These are phyloP conservation scores for Drosophila seguyi DNA, from an alignment of 1,140 invertebrate species.

Conservation along the genomic window DNA sequence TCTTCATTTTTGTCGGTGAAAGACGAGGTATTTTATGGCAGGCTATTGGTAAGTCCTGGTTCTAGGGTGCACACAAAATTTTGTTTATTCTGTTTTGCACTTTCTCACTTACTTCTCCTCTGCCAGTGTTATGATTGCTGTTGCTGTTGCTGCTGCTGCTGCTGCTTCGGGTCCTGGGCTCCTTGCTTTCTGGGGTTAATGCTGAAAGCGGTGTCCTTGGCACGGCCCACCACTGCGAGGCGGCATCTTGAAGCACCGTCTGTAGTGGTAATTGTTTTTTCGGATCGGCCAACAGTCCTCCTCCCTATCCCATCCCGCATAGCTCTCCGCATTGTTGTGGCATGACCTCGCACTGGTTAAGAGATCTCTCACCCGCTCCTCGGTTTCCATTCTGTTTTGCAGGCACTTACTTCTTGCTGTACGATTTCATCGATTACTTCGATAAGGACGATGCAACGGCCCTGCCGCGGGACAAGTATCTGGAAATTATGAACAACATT, in stretches of 20 bases:
- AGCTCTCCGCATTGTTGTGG: constrained; percentile 37
- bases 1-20: no score
- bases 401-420: constrained; percentile 96
- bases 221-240: constrained; percentile 70
- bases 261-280: constrained; percentile 78
- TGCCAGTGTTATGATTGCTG: constrained; percentile 20
- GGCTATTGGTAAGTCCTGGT: not conserved
- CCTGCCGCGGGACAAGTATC: constrained; percentile 92
- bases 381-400: constrained; percentile 72
- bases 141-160: constrained; percentile 27
- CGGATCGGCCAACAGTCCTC: constrained; percentile 41
- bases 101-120: constrained; percentile 47
- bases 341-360: constrained; percentile 43
- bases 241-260: constrained; percentile 53
- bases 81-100: constrained; percentile 75
- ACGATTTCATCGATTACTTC: constrained; percentile 96
- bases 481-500: constrained; percentile 94
- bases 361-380: constrained; percentile 9
- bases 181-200: constrained; percentile 60
- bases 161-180: constrained; percentile 43
- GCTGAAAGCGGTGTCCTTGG: constrained; percentile 73
- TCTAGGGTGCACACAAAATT: constrained; percentile 27
- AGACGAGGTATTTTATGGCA: constrained; percentile 4
- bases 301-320: not conserved
- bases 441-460: constrained; percentile 93